Percentiles rank a stretch among this genome's conserved stretches.
These are phyloP conservation scores for Amniataba percoides DNA, from an alignment of 2,797 vertebrate species.

Conservation along the genomic window DNA sequence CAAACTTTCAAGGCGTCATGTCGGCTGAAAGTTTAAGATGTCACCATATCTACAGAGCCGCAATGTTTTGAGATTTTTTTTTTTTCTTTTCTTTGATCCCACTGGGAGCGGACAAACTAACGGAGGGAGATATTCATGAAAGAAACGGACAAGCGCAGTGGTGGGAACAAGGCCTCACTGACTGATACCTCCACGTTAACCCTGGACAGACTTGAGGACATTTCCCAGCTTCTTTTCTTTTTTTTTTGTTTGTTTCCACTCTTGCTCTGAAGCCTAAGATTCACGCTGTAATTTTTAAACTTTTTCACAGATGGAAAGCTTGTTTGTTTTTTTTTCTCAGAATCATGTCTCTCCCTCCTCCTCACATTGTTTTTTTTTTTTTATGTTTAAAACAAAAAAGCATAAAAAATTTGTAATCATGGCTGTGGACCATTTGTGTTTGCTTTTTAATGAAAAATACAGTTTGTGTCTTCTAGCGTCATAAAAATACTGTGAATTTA, in stretches of 20 bases:
- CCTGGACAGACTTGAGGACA: constrained; percentile 88
- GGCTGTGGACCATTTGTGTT: constrained; percentile 78
- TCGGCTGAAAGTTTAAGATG: constrained; percentile 76
- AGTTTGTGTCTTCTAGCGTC: constrained; percentile 89
- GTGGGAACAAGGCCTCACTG: constrained; percentile 57
- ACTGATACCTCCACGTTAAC: constrained; percentile 76
- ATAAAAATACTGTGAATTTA: constrained; percentile 98
- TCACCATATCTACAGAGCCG: constrained; percentile 75
- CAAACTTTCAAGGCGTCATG: constrained; percentile 41
- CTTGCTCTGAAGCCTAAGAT: constrained; percentile 68
- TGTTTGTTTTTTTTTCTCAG: constrained; percentile 27
- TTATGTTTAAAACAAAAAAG: constrained; percentile 50
- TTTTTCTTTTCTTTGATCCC: constrained; percentile 33
- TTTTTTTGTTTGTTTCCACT: constrained; percentile 44
- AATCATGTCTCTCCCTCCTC: constrained; percentile 12
- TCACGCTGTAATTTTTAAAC: constrained; percentile 59
- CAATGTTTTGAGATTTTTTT: constrained; percentile 31
- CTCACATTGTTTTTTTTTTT: constrained; percentile 35
- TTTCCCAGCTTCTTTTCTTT: constrained; percentile 63
- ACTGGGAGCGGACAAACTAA: constrained; percentile 42
- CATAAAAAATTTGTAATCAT: constrained; percentile 50
- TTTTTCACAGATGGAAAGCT: constrained; percentile 45
- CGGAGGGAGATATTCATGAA: constrained; percentile 31
- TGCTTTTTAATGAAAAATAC: constrained; percentile 75
- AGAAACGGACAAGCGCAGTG: constrained; percentile 32